Base-by-base conservation (phyloP, 1,140 invertebrate species). In the Formica selysi region DNA sequence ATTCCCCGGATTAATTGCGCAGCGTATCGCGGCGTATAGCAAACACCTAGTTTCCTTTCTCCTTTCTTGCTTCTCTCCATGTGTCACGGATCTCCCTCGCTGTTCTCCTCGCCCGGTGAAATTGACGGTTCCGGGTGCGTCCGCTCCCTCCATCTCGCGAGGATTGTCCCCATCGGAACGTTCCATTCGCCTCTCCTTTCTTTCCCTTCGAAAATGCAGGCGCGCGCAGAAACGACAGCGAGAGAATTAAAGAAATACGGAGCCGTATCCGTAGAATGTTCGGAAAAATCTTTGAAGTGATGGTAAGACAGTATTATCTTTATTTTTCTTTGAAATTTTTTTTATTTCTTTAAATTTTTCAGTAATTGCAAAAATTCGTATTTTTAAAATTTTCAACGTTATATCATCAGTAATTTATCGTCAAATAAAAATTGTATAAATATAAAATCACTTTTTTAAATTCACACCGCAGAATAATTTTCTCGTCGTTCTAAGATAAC, bases 41-140 rank as follows among this genome's bases (percentile, higher is more conserved):
- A 44, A 81, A 73, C 41, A 83, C 57, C 79, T 74, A 83, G 79
- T 85, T 89, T 83, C 78, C 80, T 85, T 85, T 90, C 67, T 54
- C 71, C 62, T 84, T 88, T 89, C 76, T 86, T 87, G 32, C 74
- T 84, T 90, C 64, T 90, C 59, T 87, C 62, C 85, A 87, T 78
- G 89, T 80, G 89, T 87, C 79, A 36, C 61, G 71, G 64, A 85
- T 90, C 80, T 64, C 80, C 80, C 73, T 87, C 59, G 59, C 86
- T 78, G 62, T 71, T 89, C 90, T 89, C 90, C 54, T 85, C 86
- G 65, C 78, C 81, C 65, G 83, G 80, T 90, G 89, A 90, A 90
- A 90, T 87, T 90, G 89, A 57, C 86, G 80, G 89, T 90, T 90
- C 89, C 89, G 89, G 86, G 88, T 89, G 78, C 74, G 57, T 86